These are phyloP conservation scores for Stigmatopora nigra DNA, from an alignment of 2,113 vertebrate genomes.

Conservation along the genomic window DNA sequence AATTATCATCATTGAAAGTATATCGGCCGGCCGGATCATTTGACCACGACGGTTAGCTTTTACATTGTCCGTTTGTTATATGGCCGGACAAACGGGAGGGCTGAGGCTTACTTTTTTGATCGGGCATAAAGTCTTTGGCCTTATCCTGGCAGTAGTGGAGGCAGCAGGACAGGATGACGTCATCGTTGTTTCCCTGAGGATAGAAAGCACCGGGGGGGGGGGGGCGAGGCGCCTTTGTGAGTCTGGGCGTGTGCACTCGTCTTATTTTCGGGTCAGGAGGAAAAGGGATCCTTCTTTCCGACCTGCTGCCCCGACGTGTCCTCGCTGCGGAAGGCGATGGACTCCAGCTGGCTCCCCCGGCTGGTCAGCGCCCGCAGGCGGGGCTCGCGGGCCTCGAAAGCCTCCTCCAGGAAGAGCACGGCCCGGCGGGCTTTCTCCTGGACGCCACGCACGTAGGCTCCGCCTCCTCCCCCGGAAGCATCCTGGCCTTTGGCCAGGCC, in stretches of 20 bases:
- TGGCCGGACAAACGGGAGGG: too few relatives aligned
- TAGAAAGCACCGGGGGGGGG: conserved; percentile 3
- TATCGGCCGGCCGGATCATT: too few relatives aligned
- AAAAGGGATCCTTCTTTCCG: too few relatives aligned
- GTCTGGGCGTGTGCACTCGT: too few relatives aligned
- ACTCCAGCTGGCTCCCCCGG: conserved; percentile 91
- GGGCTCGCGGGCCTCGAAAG: conserved; percentile 84
- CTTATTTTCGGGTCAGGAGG: too few relatives aligned
- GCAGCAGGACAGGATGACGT: conserved; percentile 72
- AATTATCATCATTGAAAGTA: too few relatives aligned
- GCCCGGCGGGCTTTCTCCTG: conserved; percentile 88
- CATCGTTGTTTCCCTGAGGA: conserved; percentile 91
- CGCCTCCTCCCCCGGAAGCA: conserved; percentile 61
- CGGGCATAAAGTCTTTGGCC: conserved; percentile 90
- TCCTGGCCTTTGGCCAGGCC: conserved; percentile 95
- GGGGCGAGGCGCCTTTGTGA: too few relatives aligned
- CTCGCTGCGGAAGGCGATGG: conserved; percentile 95
- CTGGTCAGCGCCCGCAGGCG: conserved; percentile 89
- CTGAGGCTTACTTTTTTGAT: conserved; percentile 79
- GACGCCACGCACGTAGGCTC: conserved; percentile 77
- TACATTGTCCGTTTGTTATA: neutral
- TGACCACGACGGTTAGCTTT: neutral
- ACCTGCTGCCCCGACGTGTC: conserved; percentile 96
- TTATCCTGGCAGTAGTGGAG: conserved; percentile 95
- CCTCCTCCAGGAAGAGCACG: conserved; percentile 83